These are phyloP conservation scores for Cydia amplana DNA, from an alignment of 1,140 invertebrate genomes.

Conservation along the genomic window DNA sequence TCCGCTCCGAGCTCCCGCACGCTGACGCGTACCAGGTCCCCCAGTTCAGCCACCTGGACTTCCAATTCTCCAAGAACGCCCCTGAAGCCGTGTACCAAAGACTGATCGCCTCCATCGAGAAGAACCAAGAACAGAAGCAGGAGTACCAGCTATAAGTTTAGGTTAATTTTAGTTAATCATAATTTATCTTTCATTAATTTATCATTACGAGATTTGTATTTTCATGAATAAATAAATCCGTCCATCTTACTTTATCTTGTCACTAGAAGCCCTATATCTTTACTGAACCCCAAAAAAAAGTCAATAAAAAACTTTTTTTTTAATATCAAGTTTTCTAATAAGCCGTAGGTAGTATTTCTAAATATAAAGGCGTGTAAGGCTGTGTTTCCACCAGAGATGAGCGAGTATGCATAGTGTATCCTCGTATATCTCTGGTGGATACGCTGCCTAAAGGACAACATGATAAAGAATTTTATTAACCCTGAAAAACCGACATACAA, in stretches of 20 bases:
- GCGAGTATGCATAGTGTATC: too few relatives aligned
- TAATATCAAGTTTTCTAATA: too few relatives aligned
- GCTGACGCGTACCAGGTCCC: conserved; percentile 77
- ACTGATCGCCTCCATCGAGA: conserved; percentile 64
- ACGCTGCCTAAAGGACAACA: too few relatives aligned
- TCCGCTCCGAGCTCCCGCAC: conserved; percentile 78
- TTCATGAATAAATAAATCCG: conserved; percentile 50
- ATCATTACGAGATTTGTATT: conserved; percentile 27
- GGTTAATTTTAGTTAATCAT: conserved; percentile 37
- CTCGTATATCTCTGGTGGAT: too few relatives aligned
- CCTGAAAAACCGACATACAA: too few relatives aligned
- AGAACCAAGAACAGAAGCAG: conserved; percentile 35
- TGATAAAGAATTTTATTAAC: too few relatives aligned
- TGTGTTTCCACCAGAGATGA: too few relatives aligned
- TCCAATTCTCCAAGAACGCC: conserved; percentile 83
- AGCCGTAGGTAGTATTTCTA: too few relatives aligned
- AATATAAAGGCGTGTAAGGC: too few relatives aligned
- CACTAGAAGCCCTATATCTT: too few relatives aligned
- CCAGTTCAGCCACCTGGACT: conserved; percentile 83
- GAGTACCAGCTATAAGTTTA: conserved; percentile 33
- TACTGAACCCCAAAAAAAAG: too few relatives aligned
- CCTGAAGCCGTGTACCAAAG: conserved; percentile 80
- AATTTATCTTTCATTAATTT: conserved; percentile 28
- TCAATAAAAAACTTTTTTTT: too few relatives aligned
- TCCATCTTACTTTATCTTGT: conserved; percentile 41